Conservation (phyloP, 2,888 invertebrate species). For the Stictocephala bisonia region DNA sequence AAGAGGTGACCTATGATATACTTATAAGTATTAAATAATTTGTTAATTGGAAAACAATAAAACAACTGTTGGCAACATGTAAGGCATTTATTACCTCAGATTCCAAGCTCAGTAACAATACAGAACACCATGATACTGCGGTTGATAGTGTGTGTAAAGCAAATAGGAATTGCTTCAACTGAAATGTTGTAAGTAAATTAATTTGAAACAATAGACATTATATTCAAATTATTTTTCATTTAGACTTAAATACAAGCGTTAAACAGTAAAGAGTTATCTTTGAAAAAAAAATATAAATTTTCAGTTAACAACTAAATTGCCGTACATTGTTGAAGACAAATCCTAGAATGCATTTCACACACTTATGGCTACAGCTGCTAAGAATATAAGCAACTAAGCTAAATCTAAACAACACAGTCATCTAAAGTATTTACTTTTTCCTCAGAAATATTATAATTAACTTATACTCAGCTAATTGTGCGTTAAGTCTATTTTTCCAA, state of each 20-base stretch:
- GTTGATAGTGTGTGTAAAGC: slow-evolving; percentile 1
- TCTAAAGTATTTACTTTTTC: slow-evolving; percentile 8
- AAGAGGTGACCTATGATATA: too few species aligned
- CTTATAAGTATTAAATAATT: too few species aligned
- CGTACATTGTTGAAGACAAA: too few species aligned
- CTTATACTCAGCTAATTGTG: slow-evolving; percentile 36
- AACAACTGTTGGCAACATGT: slow-evolving; percentile 36
- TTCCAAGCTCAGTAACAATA: slow-evolving; percentile 49
- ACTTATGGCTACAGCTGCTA: slow-evolving; percentile 21
- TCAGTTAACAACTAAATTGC: too few species aligned
- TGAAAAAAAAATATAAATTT: too few species aligned
- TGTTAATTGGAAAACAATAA: too few species aligned
- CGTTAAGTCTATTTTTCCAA: slow-evolving; percentile 26
- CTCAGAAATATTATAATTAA: slow-evolving; percentile 24
- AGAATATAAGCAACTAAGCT: slow-evolving; percentile 34
- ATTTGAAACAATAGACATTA: too few species aligned
- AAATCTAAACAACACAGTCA: slow-evolving; percentile 37
- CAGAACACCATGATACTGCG: slow-evolving; percentile 1
- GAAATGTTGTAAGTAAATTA: too few species aligned
- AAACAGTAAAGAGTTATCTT: too few species aligned
- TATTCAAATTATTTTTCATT: too few species aligned
- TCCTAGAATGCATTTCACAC: slow-evolving; percentile 6
- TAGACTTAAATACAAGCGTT: too few species aligned
- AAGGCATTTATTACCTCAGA: slow-evolving; percentile 52
- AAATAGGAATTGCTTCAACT: neutral